Percentiles rank a stretch among this genome's conserved stretches.
Evolutionary conservation across 1,140 invertebrate genomes (phyloP).

Genomic region (Drosophila albomicans): DNA sequence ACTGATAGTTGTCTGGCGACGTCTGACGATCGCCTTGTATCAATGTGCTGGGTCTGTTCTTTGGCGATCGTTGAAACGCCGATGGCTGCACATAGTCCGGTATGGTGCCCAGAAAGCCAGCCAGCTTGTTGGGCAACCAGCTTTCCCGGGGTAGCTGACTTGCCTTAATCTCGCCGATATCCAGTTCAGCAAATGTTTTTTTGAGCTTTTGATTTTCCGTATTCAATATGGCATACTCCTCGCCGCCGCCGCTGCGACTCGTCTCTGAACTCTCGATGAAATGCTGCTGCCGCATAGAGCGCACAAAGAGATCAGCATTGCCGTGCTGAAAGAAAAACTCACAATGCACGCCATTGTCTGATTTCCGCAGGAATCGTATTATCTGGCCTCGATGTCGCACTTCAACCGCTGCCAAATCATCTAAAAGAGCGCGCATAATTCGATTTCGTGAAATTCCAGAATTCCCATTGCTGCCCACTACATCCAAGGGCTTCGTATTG

Average conservation of each 20-base stretch:
- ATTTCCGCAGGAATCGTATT: conserved; percentile 89
- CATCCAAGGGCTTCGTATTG: conserved; percentile 69
- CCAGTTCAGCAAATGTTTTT: conserved; percentile 93
- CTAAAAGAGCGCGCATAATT: conserved; percentile 88
- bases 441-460: conserved; percentile 83
- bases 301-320: conserved; percentile 92
- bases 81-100: conserved; percentile 78
- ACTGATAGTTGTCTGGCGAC: conserved; percentile 77
- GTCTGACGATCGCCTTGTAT: conserved; percentile 76
- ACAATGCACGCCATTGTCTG: conserved; percentile 90
- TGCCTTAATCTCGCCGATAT: conserved; percentile 86
- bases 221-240: conserved; percentile 72
- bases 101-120: conserved; percentile 71
- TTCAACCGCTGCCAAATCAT: conserved; percentile 89
- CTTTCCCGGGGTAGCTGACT: conserved; percentile 60
- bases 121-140: conserved; percentile 80
- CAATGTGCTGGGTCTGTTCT: conserved; percentile 86
- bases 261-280: conserved; percentile 64
- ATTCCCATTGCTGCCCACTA: conserved; percentile 39
- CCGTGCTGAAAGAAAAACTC: conserved; percentile 94
- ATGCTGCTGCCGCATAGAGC: conserved; percentile 86
- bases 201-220: conserved; percentile 88
- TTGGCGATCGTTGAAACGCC: conserved; percentile 89
- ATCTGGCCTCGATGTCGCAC: conserved; percentile 89
- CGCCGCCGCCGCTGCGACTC: conserved; percentile 40